A percentile compares a stretch with the other conserved stretches of the same genome.
Evolutionary conservation across 1,140 invertebrate genomes (phyloP).

Genomic region (Akabosia matsudoensis): DNA sequence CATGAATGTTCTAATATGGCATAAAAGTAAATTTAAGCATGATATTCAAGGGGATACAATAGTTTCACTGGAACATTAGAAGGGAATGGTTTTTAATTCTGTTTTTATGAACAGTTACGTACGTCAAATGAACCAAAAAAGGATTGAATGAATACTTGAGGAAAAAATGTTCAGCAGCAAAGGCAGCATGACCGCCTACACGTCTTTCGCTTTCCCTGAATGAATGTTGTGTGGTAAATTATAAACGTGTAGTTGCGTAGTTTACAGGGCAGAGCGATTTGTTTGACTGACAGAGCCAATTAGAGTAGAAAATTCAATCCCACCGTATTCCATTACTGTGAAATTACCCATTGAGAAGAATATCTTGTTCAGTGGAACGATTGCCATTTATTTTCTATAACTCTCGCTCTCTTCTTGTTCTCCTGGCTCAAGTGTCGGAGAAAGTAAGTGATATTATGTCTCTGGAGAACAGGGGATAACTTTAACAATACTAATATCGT

Average conservation of each 20-base stretch:
- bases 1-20: too few species aligned
- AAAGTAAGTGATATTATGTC: slow-evolving; percentile 30
- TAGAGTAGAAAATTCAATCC: slow-evolving; percentile 50
- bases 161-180: too few species aligned
- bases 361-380: slow-evolving; percentile 47
- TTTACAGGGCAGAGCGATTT: slow-evolving; percentile 45
- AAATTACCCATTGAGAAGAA: slow-evolving; percentile 48
- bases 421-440: slow-evolving; percentile 16
- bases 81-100: too few species aligned
- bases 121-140: too few species aligned
- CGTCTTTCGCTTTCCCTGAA: too few species aligned
- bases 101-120: too few species aligned
- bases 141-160: too few species aligned
- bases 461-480: background rate
- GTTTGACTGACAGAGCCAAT: slow-evolving; percentile 50
- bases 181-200: background rate
- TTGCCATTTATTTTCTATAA: slow-evolving; percentile 47
- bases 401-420: slow-evolving; percentile 25
- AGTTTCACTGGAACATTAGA: too few species aligned
- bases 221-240: too few species aligned
- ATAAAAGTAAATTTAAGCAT: too few species aligned
- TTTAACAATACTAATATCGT: background rate
- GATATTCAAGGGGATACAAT: too few species aligned
- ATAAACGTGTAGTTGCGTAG: background rate
- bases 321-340: slow-evolving; percentile 48